Evolutionary conservation across 2,888 invertebrate genomes (phyloP), one percentile per base, ranked within the genome.

Genomic region (Teinopalpus imperialis): DNA sequence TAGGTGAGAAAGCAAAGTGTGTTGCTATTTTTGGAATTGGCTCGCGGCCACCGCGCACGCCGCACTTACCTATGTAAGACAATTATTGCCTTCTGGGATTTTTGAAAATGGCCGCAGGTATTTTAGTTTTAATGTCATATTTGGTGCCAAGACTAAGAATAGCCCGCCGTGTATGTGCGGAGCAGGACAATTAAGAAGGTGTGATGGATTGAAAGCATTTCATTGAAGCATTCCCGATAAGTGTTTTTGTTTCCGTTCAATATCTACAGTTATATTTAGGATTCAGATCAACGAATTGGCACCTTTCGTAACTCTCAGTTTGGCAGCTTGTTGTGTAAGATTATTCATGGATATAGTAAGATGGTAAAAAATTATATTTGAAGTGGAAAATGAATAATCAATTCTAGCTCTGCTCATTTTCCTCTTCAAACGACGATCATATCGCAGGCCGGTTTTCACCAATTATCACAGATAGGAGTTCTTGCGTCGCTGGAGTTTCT

Each of bases 1-100:
- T 70, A 81, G 81, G 81, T 80, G 80, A 69, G 73, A 75, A 71
- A 74, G 73, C 77, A 62, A 56, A 59, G 66, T 63, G 62, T 47
- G 61, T 57, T 48, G 63, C 79, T 82, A 85, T 81, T 85, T 81
- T 64, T 52, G 69, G 68, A 70, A 35, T 79, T 86, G 86, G 86
- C 85, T 59, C 48, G 41, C 44, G 54, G 76, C 86, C 83, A 85
- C 61, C 49, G 67, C 64, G 60, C 60, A 57, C 63, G 54, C 61
- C 21, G 51, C 58, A 57, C 68, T 71, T 76, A 76, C 73, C 79
- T 75, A 78, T 80, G 81, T 75, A 68, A 74, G 77, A 73, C 54
- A 56, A 62, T 60, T 59, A 61, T 55, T 49, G 47, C 51, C 36
- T 44, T 68, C 59, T 59, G 55, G 42, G 47, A 43, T 41, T 49